Conservation (phyloP, 2,113 vertebrate genomes). For the human region GRCh38 chr11:69542501-69543000, state of each 20-base stretch:
- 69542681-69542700: too few species aligned
- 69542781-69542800: fast-evolving
- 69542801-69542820: fast-evolving
- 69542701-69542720: too few species aligned
- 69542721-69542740: too few species aligned
- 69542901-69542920: not conserved
- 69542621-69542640: not conserved
- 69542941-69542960: not conserved
- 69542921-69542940: not conserved
- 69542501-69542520: not conserved
- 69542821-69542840: fast-evolving
- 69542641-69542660: too few species aligned
- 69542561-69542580: not conserved
- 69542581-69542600: not conserved
- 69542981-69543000: not conserved
- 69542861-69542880: fast-evolving
- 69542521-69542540: not conserved
- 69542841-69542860: too few species aligned
- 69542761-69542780: too few species aligned
- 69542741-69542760: too few species aligned
- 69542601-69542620: not conserved
- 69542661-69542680: too few species aligned
- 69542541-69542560: constrained; percentile 41
- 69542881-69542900: not conserved
- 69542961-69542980: not conserved